phyloP scores from a whole-genome alignment of 2,797 vertebrate genomes.

The Paguma larvata region DNA sequence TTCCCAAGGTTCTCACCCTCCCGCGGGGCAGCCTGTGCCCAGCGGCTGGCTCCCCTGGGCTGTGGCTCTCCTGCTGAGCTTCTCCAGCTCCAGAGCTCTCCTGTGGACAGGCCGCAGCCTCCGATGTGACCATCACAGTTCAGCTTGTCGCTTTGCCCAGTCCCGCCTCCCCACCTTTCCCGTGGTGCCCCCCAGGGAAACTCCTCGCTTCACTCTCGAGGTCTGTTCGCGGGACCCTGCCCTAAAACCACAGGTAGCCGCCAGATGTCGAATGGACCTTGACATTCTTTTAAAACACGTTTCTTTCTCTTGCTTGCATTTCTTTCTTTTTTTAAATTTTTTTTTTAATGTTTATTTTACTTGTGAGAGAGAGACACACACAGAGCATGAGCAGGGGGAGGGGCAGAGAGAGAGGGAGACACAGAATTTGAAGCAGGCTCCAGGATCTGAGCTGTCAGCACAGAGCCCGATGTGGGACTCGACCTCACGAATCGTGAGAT shows the following conservation, averaged over 20 bases:
- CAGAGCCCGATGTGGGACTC: no score
- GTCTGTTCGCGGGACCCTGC: not conserved
- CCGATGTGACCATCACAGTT: not conserved
- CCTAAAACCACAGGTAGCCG: not conserved
- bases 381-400: no score
- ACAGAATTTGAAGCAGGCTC: no score
- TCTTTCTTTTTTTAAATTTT: not conserved
- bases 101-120: not conserved
- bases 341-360: no score
- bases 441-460: no score
- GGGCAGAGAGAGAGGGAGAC: no score
- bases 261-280: not conserved
- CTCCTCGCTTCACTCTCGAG: not conserved
- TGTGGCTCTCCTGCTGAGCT: no score
- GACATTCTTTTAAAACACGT: not conserved
- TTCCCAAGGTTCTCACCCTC: not conserved
- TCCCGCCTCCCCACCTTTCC: not conserved
- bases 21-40: not conserved
- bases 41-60: not conserved
- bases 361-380: no score
- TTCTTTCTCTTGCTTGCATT: not conserved
- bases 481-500: no score
- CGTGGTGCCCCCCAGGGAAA: fast-evolving
- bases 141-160: fast-evolving
- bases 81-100: not conserved